These are phyloP conservation scores for Tupaia chinensis DNA, from an alignment of 2,113 vertebrate genomes.

Conservation along the genomic window DNA sequence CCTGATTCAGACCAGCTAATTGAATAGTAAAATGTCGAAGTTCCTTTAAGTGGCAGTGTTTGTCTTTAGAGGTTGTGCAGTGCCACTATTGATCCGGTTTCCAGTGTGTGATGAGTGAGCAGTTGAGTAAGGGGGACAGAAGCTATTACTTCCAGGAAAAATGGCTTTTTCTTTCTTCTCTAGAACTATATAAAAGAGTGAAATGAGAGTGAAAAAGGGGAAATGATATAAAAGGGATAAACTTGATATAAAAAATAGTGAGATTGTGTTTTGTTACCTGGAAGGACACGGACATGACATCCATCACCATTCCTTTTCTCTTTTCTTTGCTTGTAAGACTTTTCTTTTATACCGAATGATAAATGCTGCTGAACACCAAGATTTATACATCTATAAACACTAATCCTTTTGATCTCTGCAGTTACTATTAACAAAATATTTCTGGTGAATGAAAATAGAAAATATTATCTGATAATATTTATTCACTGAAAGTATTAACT, in stretches of 20 bases:
- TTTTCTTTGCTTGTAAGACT: conserved; percentile 51
- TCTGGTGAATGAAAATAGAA: background rate
- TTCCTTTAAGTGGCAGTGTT: background rate
- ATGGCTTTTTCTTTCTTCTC: background rate
- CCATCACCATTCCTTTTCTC: background rate
- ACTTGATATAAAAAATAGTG: background rate
- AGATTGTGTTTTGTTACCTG: background rate
- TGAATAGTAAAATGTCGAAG: conserved; percentile 50
- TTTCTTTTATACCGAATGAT: conserved; percentile 18
- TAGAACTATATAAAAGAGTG: background rate
- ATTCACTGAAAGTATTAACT: background rate
- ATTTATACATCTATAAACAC: background rate
- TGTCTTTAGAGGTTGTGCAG: background rate
- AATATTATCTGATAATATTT: no score
- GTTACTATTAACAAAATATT: background rate
- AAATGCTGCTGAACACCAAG: background rate
- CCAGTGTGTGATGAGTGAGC: background rate
- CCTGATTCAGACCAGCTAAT: conserved; percentile 27
- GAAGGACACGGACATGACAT: background rate
- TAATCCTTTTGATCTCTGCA: background rate
- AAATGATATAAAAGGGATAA: background rate
- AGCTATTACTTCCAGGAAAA: conserved; percentile 23
- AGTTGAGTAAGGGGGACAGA: background rate
- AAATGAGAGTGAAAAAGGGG: background rate
- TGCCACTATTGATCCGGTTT: background rate